phyloP scores from a whole-genome alignment of 92 coral and sea anemone genomes.

The Paramuricea clavata region DNA sequence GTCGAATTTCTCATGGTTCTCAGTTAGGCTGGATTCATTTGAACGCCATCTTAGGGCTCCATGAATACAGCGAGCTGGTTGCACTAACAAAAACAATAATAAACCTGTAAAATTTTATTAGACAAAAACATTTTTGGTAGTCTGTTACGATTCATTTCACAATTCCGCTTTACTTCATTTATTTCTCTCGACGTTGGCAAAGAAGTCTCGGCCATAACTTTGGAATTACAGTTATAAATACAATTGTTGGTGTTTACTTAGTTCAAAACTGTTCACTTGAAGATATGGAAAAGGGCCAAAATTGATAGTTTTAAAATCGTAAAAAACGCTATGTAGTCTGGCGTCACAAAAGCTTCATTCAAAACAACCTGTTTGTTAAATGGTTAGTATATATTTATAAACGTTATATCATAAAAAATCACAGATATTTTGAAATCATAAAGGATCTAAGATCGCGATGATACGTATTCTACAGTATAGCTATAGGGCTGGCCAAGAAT shows the following conservation, averaged over 20 bases:
- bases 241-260: not conserved
- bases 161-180: not conserved
- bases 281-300: not conserved
- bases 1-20: no score
- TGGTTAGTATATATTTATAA: slow-evolving; percentile 9
- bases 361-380: slow-evolving; percentile 25
- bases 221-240: not conserved
- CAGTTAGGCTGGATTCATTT: no score
- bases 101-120: slow-evolving; percentile 4
- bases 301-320: not conserved
- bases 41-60: no score
- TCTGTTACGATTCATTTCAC: slow-evolving; percentile 1
- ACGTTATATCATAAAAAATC: not conserved
- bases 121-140: slow-evolving; percentile 34
- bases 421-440: not conserved
- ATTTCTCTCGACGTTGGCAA: not conserved
- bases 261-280: not conserved
- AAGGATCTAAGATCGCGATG: not conserved
- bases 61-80: slow-evolving; percentile 10
- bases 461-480: no score
- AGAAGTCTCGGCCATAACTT: not conserved
- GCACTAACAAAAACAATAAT: slow-evolving; percentile 5
- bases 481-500: no score
- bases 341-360: slow-evolving; percentile 31
- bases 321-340: not conserved